Percentiles rank a stretch among this genome's conserved stretches.
Conservation (phyloP, 2,113 vertebrate species). For the Vulpes vulpes region DNA sequence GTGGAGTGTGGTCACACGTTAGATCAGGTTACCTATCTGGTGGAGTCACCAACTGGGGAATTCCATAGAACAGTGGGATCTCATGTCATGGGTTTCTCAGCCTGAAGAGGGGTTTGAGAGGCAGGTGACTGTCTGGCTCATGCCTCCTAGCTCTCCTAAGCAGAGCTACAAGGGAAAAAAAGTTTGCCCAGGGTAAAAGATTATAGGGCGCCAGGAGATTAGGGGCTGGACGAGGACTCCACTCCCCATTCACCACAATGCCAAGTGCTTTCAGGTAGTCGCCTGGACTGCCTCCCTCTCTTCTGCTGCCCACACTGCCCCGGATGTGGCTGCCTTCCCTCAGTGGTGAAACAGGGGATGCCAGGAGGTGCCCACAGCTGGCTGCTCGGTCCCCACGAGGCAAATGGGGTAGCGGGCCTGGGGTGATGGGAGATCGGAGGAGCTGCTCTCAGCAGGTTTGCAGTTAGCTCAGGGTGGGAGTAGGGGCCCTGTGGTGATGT, state of each 20-base stretch:
- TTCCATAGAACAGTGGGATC: no score
- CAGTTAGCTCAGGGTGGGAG: no score
- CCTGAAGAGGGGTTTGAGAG: neutral
- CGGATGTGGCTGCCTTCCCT: no score
- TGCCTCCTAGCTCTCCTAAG: fast-evolving
- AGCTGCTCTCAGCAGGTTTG: fast-evolving
- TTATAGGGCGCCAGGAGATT: neutral
- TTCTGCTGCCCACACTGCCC: fast-evolving
- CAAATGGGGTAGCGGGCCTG: neutral
- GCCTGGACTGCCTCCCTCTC: fast-evolving
- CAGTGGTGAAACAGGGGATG: no score
- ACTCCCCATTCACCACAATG: fast-evolving
- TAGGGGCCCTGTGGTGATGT: fast-evolving
- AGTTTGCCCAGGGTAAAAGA: neutral
- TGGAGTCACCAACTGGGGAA: neutral
- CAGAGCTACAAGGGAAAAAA: neutral
- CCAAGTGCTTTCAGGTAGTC: fast-evolving
- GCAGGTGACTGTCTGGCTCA: fast-evolving
- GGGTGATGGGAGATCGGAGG: neutral
- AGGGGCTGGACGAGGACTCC: fast-evolving
- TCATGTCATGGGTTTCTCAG: neutral
- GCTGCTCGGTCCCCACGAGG: neutral
- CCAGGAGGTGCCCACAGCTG: neutral
- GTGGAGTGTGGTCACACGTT: neutral
- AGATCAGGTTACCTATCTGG: neutral